Percentiles rank a stretch among this genome's conserved stretches.
phyloP scores from a whole-genome alignment of 2,888 invertebrate genomes.

The Hartigia nigra region DNA sequence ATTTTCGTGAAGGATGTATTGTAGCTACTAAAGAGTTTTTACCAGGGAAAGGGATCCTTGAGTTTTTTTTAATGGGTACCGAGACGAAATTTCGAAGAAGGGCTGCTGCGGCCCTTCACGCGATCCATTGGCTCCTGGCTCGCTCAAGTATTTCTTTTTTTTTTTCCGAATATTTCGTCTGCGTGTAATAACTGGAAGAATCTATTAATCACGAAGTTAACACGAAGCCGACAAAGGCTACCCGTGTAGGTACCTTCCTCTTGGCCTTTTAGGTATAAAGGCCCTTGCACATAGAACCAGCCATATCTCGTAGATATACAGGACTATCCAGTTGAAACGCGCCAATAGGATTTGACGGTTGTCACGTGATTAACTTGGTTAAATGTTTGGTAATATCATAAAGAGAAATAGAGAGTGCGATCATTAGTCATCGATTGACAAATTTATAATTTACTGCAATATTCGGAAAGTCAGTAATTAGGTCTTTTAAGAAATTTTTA shows the following conservation, averaged over 20 bases:
- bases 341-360: not conserved
- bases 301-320: constrained; percentile 25
- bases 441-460: not conserved
- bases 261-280: constrained; percentile 16
- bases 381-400: not conserved
- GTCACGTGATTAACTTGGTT: not conserved
- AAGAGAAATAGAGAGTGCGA: not conserved
- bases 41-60: not conserved
- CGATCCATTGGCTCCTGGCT: not conserved
- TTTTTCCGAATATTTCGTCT: constrained; percentile 24
- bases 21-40: not conserved
- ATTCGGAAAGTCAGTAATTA: not conserved
- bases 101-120: constrained; percentile 5
- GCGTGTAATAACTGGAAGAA: constrained; percentile 35
- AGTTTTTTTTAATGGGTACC: not conserved
- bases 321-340: not conserved
- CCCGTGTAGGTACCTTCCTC: constrained; percentile 10
- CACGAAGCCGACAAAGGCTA: constrained; percentile 42
- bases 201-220: constrained; percentile 42
- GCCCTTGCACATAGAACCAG: constrained; percentile 26
- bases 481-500: too few relatives aligned
- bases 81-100: not conserved
- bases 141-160: constrained; percentile 5
- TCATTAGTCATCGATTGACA: not conserved
- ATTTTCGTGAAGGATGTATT: not conserved